Percentiles rank a stretch among this genome's conserved stretches.
These are phyloP conservation scores for Drosophila neotestacea DNA, from an alignment of 2,888 invertebrate species.

Conservation along the genomic window DNA sequence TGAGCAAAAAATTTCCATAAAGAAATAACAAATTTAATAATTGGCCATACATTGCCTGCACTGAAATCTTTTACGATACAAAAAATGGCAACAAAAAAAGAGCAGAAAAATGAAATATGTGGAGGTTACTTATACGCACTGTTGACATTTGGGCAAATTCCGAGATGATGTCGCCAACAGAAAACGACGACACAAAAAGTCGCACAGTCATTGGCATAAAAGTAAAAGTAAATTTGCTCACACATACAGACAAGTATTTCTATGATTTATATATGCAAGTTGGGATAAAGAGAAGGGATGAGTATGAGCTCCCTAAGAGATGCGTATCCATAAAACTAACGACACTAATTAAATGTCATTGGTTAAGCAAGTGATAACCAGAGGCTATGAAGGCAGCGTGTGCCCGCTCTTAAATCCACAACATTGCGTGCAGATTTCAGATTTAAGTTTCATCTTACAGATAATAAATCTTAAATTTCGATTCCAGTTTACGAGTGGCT, in stretches of 20 bases:
- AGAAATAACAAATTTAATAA: conserved; percentile 63
- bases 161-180: conserved; percentile 23
- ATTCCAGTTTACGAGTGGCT: conserved; percentile 71
- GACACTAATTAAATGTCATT: conserved; percentile 71
- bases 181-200: conserved; percentile 33
- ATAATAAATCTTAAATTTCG: conserved; percentile 80
- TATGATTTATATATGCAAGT: conserved; percentile 11
- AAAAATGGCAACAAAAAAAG: not conserved
- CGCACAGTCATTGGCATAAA: conserved; percentile 60
- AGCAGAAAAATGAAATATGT: conserved; percentile 21
- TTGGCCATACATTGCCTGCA: conserved; percentile 50
- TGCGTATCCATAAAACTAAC: conserved; percentile 50
- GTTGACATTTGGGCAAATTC: conserved; percentile 56
- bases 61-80: conserved; percentile 30
- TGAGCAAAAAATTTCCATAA: conserved; percentile 59
- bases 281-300: not conserved
- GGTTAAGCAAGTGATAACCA: conserved; percentile 70
- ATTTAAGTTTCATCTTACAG: conserved; percentile 71
- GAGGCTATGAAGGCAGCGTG: not conserved
- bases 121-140: conserved; percentile 56
- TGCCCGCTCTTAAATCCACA: conserved; percentile 20
- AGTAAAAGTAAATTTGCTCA: conserved; percentile 32
- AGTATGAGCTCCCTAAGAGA: conserved; percentile 10
- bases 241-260: not conserved
- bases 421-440: conserved; percentile 56